Evolutionary conservation across 2,888 invertebrate species (phyloP).

Genomic region (Sympetrum striolatum): DNA sequence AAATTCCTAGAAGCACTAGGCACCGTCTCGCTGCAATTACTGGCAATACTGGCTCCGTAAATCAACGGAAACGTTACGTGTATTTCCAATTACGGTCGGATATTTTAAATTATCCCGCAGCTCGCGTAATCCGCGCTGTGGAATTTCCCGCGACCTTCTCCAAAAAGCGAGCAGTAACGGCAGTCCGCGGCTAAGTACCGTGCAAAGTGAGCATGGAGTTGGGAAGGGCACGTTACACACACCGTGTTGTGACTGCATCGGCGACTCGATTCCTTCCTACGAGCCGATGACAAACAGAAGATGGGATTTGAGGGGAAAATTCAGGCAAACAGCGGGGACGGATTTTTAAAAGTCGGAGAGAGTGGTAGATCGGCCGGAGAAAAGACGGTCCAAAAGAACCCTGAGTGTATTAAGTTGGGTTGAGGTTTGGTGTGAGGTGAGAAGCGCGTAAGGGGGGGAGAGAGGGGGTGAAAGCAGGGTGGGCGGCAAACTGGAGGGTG

Average conservation of each 20-base stretch:
- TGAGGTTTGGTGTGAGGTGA: background rate
- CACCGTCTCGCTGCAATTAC: background rate
- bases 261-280: background rate
- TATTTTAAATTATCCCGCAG: background rate
- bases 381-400: slow-evolving; percentile 4
- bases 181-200: background rate
- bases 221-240: background rate
- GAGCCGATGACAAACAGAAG: background rate
- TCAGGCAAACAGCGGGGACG: background rate
- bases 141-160: background rate
- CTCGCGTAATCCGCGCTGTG: background rate
- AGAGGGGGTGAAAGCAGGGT: background rate
- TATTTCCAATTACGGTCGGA: background rate
- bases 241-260: background rate
- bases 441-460: background rate
- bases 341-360: background rate
- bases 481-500: background rate
- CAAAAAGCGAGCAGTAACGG: background rate
- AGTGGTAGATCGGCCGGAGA: background rate
- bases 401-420: background rate
- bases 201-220: background rate
- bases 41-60: background rate
- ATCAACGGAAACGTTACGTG: background rate
- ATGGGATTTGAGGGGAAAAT: background rate
- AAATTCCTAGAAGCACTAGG: background rate